These are phyloP conservation scores for Numenius phaeopus DNA, from an alignment of 2,797 vertebrate genomes.

Conservation along the genomic window DNA sequence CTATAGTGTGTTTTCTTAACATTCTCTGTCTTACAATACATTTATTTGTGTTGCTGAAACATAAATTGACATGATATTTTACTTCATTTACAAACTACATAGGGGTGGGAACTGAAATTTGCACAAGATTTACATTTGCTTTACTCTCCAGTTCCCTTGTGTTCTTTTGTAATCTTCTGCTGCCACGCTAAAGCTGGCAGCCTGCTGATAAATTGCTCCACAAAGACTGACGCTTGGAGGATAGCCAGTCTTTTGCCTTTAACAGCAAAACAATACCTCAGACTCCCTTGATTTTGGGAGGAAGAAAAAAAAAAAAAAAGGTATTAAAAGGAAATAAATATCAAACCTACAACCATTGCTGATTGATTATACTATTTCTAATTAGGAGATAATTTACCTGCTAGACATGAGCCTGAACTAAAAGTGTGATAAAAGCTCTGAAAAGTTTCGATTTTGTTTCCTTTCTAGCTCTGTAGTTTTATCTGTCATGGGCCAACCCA, in stretches of 20 bases:
- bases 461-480: not conserved
- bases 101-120: conserved; percentile 5
- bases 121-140: not conserved
- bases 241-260: not conserved
- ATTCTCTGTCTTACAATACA: not conserved
- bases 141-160: conserved; percentile 6
- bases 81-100: conserved; percentile 20
- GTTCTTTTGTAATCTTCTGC: conserved; percentile 30
- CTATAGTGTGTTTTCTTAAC: not conserved
- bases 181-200: conserved; percentile 29
- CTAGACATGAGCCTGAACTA: not conserved
- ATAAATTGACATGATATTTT: conserved; percentile 19
- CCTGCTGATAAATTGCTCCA: conserved; percentile 50
- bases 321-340: not conserved
- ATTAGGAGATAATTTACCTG: not conserved
- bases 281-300: not conserved
- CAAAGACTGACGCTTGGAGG: conserved; percentile 33
- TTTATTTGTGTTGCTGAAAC: not conserved
- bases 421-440: not conserved
- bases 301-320: not conserved
- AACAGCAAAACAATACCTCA: not conserved
- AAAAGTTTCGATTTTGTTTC: not conserved
- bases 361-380: not conserved
- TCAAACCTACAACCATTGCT: not conserved
- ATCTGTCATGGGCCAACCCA: not conserved